A percentile compares a stretch with the other conserved stretches of the same genome.
These are phyloP conservation scores for Andrena chrysosceles DNA, from an alignment of 2,888 invertebrate genomes.

Conservation along the genomic window DNA sequence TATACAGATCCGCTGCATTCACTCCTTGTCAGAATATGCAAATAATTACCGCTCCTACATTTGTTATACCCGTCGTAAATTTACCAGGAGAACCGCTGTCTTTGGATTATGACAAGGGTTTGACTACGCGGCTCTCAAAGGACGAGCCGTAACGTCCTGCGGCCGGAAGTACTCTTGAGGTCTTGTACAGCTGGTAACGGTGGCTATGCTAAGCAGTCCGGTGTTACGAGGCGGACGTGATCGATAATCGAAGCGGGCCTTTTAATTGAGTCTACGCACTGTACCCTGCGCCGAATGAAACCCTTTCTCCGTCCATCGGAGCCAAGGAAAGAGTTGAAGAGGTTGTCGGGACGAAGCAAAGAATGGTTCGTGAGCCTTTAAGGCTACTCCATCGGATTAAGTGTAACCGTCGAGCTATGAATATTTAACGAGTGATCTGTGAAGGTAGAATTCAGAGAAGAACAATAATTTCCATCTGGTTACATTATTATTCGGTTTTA, in stretches of 20 bases:
- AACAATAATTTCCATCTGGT: slow-evolving; percentile 11
- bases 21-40: slow-evolving; percentile 56
- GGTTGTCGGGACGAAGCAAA: background rate
- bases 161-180: slow-evolving; percentile 60
- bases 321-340: slow-evolving; percentile 13
- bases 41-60: slow-evolving; percentile 62
- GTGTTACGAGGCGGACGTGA: slow-evolving; percentile 34
- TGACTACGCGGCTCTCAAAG: slow-evolving; percentile 65
- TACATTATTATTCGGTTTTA: slow-evolving; percentile 47
- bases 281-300: background rate
- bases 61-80: slow-evolving; percentile 67
- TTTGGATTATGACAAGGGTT: slow-evolving; percentile 61
- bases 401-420: slow-evolving; percentile 47
- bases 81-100: slow-evolving; percentile 43
- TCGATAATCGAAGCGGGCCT: slow-evolving; percentile 58
- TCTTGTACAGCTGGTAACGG: slow-evolving; percentile 27
- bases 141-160: slow-evolving; percentile 54
- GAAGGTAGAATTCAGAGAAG: background rate
- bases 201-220: slow-evolving; percentile 26
- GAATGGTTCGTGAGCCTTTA: slow-evolving; percentile 10
- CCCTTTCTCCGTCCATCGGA: background rate
- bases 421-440: slow-evolving; percentile 40
- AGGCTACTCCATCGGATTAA: slow-evolving; percentile 21
- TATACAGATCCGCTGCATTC: slow-evolving; percentile 17
- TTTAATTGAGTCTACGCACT: slow-evolving; percentile 43